Base-by-base conservation (phyloP, 2,888 invertebrate genomes). In the Cheilosia scutellata region DNA sequence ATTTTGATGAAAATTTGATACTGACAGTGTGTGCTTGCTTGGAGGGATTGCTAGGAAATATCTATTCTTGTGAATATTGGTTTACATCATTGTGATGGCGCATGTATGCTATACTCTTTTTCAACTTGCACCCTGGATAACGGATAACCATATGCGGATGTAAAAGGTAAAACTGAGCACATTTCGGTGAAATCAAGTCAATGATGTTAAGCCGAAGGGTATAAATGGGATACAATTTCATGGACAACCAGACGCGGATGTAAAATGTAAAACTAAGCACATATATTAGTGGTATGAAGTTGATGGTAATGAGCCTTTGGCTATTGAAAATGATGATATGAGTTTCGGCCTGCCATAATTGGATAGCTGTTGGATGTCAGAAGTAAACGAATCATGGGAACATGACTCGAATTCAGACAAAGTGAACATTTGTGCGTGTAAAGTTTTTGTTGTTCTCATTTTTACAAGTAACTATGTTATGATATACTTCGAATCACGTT, bases 1-100 rank as follows among this genome's bases (percentile, higher is more conserved):
- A 47, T 66, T 62, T 49, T 58, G 49, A 55, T 68, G 16, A 49
- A 82, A 70, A 70, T 65, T 62, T 63, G 68, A 82, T 75, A 70
- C 20, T 47, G 33, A 20, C 27, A 16, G 9, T 66, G 57, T 55
- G 47, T 58, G 72, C 74, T 51, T 55, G 70, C 60, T 62, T 42
- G 27, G 33, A 27, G 7, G 42, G 44, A 40, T 37, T n/a, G 27
- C 0, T 9, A 5, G n/a, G 9, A 47, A 20, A 20, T 20, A 29
- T 29, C 5, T 11, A 31, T 62, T 42, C 44, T 65, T 62, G 44
- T 65, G 44, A 37, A 58, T 40, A 42, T 40, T 58, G 7, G 16
- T 20, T 37, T 55, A 63, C 40, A 42, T 57, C 40, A 42, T 57
- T 55, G 57, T 37, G 53, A 51, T 5, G 33, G 42, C 13, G 29